Conservation (phyloP, 2,797 vertebrate genomes). For the Characodon lateralis region DNA sequence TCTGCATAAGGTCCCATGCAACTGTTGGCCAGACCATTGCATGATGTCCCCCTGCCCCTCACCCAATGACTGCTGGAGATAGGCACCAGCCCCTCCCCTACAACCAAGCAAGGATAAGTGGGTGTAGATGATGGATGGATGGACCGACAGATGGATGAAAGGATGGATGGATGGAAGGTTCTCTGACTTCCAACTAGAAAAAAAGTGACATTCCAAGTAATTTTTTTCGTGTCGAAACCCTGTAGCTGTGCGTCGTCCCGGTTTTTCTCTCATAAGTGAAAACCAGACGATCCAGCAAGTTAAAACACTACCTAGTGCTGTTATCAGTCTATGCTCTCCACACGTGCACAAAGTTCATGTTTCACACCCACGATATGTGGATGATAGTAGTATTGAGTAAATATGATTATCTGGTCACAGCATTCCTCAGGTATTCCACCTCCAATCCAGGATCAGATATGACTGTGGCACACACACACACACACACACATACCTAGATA, state of each 20-base stretch:
- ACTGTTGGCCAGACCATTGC: no score
- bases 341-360: not conserved
- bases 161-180: no score
- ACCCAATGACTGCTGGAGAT: no score
- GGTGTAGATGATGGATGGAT: no score
- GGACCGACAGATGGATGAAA: no score
- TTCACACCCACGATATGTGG: constrained; percentile 6
- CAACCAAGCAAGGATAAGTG: no score
- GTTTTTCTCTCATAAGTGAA: not conserved
- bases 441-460: constrained; percentile 36
- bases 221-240: not conserved
- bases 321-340: constrained; percentile 13
- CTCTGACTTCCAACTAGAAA: no score
- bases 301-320: constrained; percentile 26
- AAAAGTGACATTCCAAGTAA: no score
- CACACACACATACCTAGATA: not conserved
- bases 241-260: not conserved
- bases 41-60: no score
- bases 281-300: constrained; percentile 26
- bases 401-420: constrained; percentile 28
- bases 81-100: no score
- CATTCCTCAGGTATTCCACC: constrained; percentile 42
- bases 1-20: no score
- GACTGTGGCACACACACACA: constrained; percentile 7
- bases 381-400: constrained; percentile 45